Conservation (phyloP, 2,113 vertebrate species). For the Reinhardtius hippoglossoides region DNA sequence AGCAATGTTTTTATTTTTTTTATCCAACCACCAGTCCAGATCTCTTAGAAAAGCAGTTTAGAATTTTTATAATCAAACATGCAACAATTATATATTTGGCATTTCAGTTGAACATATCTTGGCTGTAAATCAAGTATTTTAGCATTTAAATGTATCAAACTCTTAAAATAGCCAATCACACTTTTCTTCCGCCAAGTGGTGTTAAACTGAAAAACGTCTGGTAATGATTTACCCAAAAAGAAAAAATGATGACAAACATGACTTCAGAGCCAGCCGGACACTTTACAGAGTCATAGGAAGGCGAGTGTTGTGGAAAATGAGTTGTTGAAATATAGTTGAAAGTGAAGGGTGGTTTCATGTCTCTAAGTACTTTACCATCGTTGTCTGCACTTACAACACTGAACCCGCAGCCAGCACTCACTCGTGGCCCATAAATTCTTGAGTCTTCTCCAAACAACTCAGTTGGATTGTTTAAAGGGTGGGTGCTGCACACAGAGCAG, state of each 20-base stretch:
- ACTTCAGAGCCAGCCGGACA: neutral
- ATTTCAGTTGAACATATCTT: too few species aligned
- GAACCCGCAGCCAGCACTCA: conserved; percentile 39
- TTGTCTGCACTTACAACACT: conserved; percentile 22
- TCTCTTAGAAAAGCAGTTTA: neutral
- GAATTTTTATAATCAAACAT: neutral
- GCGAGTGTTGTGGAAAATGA: neutral
- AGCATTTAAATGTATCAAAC: too few species aligned
- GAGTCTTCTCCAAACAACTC: conserved; percentile 63
- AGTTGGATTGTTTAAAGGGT: conserved; percentile 69
- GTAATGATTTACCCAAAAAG: neutral
- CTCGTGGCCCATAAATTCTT: conserved; percentile 65
- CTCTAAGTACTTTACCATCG: conserved; percentile 24
- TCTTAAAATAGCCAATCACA: too few species aligned
- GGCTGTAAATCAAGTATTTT: too few species aligned
- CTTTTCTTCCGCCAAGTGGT: too few species aligned
- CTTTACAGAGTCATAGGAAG: neutral
- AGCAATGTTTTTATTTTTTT: neutral
- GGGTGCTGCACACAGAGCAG: conserved; percentile 52
- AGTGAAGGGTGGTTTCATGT: conserved; percentile 20
- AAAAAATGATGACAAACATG: too few species aligned
- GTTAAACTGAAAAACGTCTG: neutral
- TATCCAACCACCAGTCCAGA: neutral
- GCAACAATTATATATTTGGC: too few species aligned
- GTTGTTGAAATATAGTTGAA: conserved; percentile 5